phyloP scores from a whole-genome alignment of 23 tunicate genomes.

The Ciona savignyi region DNA sequence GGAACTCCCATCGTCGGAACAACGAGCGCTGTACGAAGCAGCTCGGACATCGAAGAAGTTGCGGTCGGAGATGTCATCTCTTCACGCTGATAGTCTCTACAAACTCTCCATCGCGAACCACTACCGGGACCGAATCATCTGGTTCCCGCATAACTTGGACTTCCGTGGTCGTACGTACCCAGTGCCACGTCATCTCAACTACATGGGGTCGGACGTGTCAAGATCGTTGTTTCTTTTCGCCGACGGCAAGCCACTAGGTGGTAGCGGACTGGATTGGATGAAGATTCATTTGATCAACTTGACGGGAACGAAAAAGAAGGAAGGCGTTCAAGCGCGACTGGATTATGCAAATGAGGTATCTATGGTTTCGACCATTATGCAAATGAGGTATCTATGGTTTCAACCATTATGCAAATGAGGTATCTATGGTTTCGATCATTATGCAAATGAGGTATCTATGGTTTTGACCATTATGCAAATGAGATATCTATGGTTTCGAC shows the following conservation, averaged over 20 bases:
- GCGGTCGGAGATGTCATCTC: constrained; percentile 48
- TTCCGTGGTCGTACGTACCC: constrained; percentile 89
- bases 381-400: constrained; percentile 63
- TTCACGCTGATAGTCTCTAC: constrained; percentile 58
- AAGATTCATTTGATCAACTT: constrained; percentile 78
- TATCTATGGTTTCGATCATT: too few species aligned
- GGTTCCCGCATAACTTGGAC: constrained; percentile 88
- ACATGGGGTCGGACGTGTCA: constrained; percentile 80
- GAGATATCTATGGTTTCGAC: too few species aligned
- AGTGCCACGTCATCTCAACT: constrained; percentile 73
- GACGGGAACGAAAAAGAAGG: constrained; percentile 64
- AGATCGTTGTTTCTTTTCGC: constrained; percentile 77
- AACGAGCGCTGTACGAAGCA: not conserved
- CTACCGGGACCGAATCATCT: constrained; percentile 50
- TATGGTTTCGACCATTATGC: constrained; percentile 19
- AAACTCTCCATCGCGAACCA: constrained; percentile 79
- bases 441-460: too few species aligned
- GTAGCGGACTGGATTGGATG: constrained; percentile 67
- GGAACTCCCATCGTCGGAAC: constrained; percentile 4
- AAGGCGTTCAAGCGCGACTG: constrained; percentile 23
- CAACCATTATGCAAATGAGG: constrained; percentile 58
- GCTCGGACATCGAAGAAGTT: constrained; percentile 27
- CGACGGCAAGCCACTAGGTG: constrained; percentile 59
- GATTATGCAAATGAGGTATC: constrained; percentile 66
- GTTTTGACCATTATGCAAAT: too few species aligned